A percentile compares a stretch with the other conserved stretches of the same genome.
Conservation (phyloP, 2,888 invertebrate genomes). For the Drosophila greeni region DNA sequence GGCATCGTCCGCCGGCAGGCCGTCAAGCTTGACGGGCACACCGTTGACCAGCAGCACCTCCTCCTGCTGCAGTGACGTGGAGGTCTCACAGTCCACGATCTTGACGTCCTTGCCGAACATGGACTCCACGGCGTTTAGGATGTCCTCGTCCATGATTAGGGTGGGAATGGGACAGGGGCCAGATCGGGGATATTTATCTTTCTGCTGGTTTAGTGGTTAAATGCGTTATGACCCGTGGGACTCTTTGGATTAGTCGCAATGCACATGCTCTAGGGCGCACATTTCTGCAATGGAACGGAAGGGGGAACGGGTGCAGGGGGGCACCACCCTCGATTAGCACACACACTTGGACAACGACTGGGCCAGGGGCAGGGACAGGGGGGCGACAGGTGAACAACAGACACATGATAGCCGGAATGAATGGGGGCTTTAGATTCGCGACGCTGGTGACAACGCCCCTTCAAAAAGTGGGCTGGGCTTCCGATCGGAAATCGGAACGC, state of each 20-base stretch:
- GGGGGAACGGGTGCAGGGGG: slow-evolving; percentile 17
- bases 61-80: slow-evolving; percentile 85
- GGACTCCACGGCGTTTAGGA: slow-evolving; percentile 86
- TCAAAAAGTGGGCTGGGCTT: slow-evolving; percentile 41
- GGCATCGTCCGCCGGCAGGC: slow-evolving; percentile 84
- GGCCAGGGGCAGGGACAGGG: background rate
- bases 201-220: slow-evolving; percentile 49
- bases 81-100: slow-evolving; percentile 86
- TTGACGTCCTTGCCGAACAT: slow-evolving; percentile 85
- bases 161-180: slow-evolving; percentile 30
- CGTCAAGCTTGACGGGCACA: slow-evolving; percentile 84
- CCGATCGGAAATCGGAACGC: slow-evolving; percentile 19
- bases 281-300: slow-evolving; percentile 55
- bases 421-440: slow-evolving; percentile 46
- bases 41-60: slow-evolving; percentile 86
- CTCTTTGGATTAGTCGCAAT: slow-evolving; percentile 71
- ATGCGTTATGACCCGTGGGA: slow-evolving; percentile 64
- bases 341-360: slow-evolving; percentile 28
- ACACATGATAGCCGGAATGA: slow-evolving; percentile 19
- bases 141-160: slow-evolving; percentile 83
- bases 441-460: slow-evolving; percentile 60
- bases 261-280: slow-evolving; percentile 62
- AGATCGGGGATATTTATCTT: slow-evolving; percentile 5
- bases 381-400: slow-evolving; percentile 18
- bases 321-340: slow-evolving; percentile 24